These are phyloP conservation scores for Aphyosemion australe DNA, from an alignment of 2,113 vertebrate genomes.

Conservation along the genomic window DNA sequence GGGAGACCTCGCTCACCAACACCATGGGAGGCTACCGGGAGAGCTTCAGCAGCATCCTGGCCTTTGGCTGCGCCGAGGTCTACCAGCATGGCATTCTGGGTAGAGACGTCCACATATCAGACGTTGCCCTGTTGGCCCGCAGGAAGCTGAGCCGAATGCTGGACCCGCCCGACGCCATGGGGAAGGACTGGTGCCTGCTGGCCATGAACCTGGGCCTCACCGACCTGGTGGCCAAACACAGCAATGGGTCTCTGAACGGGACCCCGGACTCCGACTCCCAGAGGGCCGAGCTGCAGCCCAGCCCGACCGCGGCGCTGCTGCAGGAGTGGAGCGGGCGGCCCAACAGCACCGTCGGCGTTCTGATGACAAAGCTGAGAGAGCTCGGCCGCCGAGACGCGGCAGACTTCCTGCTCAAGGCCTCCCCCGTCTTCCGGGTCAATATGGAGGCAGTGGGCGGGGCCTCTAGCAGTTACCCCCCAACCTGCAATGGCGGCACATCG, in stretches of 20 bases:
- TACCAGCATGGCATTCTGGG: constrained; percentile 90
- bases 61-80: constrained; percentile 91
- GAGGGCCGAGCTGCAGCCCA: constrained; percentile 72
- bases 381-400: constrained; percentile 94
- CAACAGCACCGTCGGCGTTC: constrained; percentile 88
- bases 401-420: constrained; percentile 92
- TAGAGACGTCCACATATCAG: constrained; percentile 87
- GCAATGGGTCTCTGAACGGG: constrained; percentile 78
- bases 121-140: constrained; percentile 87
- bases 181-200: constrained; percentile 98
- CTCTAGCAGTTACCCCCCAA: constrained; percentile 84
- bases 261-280: constrained; percentile 37
- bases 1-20: constrained; percentile 90
- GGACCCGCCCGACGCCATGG: constrained; percentile 94
- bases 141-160: constrained; percentile 93
- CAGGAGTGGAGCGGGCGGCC: constrained; percentile 88
- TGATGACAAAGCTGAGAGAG: constrained; percentile 92
- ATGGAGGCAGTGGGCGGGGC: constrained; percentile 81
- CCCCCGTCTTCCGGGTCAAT: constrained; percentile 91
- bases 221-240: constrained; percentile 92
- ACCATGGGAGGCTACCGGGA: constrained; percentile 97
- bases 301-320: constrained; percentile 90
- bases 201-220: constrained; percentile 97
- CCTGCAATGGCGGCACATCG: constrained; percentile 93
- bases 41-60: constrained; percentile 93